Base-by-base conservation (phyloP, 2,113 vertebrate species). In the Reinhardtius hippoglossoides region DNA sequence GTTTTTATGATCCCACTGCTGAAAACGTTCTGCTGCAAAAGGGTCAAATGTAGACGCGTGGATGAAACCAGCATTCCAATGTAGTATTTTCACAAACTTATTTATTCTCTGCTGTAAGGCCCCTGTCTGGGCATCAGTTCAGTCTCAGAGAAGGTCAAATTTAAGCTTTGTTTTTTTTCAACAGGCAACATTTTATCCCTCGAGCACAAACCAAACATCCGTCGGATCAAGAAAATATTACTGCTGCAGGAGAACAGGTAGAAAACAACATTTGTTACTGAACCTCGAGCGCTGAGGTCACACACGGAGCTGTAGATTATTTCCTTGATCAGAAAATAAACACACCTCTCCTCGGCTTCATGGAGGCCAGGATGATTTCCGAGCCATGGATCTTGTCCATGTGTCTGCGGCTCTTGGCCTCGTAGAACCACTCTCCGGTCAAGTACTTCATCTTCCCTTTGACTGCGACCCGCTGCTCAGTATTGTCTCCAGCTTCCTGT, bases 381-480 rank as follows among this genome's bases (percentile, higher is more conserved):
- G 97, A 95, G 57, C 97, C 97, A 0, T 99, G 96, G 81, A 97
- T 97, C 86, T 91, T 97, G 76, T 98, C 97, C 85, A 87, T 92
- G 91, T 99, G 97, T 61, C 98, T 94, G 84, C 88, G 97, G 4
- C 96, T 96, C 79, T 99, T 98, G 46, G 93, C 97, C 87, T 98
- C 95, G 24, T 99, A 99, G 93, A 99, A 99, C 98, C 98, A 99
- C 24, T 99, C 96, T 15, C 97, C 98, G 0, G 96, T 97, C 94
- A 97, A 95, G 80, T 97, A 97, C 93, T 97, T 99, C 3, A 96
- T 89, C 66, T 95, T 94, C 58, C 87, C 79, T 2, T 91, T 27
- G 95, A 85, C 59, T 93, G 87, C 2, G 84, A 50, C 7, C 13
- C 15, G 1, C 20, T 63, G 48, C 48, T 58, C 76, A 94, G 74